Percentiles rank a stretch among this genome's conserved stretches.
phyloP scores from a whole-genome alignment of 2,113 vertebrate species.

The Apodemus sylvaticus region DNA sequence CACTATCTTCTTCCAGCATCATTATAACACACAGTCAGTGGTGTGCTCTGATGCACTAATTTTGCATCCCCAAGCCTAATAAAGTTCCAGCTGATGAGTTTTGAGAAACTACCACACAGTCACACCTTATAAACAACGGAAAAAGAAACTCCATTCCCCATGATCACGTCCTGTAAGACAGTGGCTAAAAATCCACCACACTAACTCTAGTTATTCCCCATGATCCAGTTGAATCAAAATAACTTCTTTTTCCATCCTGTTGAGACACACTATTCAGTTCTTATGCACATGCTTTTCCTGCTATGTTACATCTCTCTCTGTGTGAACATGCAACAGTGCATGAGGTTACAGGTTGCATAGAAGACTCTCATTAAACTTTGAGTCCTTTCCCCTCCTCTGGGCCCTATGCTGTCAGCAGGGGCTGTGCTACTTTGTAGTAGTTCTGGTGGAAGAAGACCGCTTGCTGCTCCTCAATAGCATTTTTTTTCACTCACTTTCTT shows the following conservation, averaged over 20 bases:
- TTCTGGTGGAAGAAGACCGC: background rate
- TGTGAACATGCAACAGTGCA: background rate
- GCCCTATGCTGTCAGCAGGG: rapidly evolving
- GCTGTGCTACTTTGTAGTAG: background rate
- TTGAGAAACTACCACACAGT: background rate
- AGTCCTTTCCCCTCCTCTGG: background rate
- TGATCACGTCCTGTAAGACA: background rate
- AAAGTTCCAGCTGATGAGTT: background rate
- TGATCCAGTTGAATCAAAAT: background rate
- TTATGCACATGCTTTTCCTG: background rate
- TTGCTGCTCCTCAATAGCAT: background rate
- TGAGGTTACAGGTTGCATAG: background rate
- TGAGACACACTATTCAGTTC: background rate
- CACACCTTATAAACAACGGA: background rate
- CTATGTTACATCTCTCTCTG: background rate
- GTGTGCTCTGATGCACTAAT: background rate
- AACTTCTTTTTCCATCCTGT: background rate
- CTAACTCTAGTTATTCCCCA: background rate
- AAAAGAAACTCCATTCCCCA: background rate
- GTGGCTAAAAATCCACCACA: background rate
- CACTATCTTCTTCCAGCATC: background rate
- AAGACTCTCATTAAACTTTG: background rate
- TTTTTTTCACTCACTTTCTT: slow-evolving; percentile 13
- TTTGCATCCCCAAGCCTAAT: background rate
- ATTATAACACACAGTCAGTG: background rate